A percentile compares a stretch with the other conserved stretches of the same genome.
Evolutionary conservation across 2,888 invertebrate species (phyloP).

Genomic region (Drosophila mettleri): DNA sequence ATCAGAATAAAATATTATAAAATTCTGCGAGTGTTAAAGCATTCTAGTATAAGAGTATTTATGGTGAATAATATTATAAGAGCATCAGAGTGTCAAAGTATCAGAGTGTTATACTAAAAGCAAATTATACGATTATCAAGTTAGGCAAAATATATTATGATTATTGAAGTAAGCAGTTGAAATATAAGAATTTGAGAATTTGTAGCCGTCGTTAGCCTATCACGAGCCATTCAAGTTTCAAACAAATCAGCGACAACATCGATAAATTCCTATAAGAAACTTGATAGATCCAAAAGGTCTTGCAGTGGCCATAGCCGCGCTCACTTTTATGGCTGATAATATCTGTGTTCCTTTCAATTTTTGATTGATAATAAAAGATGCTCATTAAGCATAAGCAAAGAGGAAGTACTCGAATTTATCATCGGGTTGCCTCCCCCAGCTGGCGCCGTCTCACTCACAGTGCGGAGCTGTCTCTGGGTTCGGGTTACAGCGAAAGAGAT

Average conservation of each 20-base stretch:
- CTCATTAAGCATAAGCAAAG: slow-evolving; percentile 1
- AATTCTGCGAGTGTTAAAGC: no score
- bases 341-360: neutral
- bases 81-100: neutral
- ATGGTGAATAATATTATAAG: neutral
- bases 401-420: slow-evolving; percentile 1
- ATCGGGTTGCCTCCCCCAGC: neutral
- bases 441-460: neutral
- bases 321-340: slow-evolving; percentile 3
- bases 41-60: neutral
- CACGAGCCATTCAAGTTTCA: no score
- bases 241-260: no score
- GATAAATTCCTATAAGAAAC: neutral
- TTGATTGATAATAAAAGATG: neutral
- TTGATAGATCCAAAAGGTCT: neutral
- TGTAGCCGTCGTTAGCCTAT: no score
- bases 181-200: no score
- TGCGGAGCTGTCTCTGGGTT: slow-evolving; percentile 11
- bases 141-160: no score
- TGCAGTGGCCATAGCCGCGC: neutral
- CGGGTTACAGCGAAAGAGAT: slow-evolving; percentile 23
- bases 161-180: no score
- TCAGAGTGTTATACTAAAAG: no score
- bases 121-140: no score
- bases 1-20: neutral